Evolutionary conservation across 2,797 vertebrate species (phyloP).

Genomic region (Etheostoma perlongum): DNA sequence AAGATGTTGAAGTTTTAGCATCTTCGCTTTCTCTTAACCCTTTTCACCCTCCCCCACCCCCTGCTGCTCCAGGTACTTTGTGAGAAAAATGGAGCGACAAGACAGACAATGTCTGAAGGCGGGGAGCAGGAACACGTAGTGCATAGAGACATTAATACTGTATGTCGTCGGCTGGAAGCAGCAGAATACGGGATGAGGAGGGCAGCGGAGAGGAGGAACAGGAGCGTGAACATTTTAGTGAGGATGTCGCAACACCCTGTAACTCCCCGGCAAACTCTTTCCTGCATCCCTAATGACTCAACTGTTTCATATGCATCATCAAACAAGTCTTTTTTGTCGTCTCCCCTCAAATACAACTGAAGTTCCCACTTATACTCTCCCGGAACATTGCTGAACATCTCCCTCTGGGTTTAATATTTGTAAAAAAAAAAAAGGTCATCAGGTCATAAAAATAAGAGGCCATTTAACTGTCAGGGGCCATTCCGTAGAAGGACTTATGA

Average conservation of each 20-base stretch:
- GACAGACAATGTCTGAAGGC: constrained; percentile 10
- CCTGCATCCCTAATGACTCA: constrained; percentile 41
- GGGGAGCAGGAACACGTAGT: constrained; percentile 27
- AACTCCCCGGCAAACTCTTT: constrained; percentile 45
- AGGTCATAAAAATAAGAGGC: not conserved
- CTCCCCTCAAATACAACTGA: constrained; percentile 23
- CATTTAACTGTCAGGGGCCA: not conserved
- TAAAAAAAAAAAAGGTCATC: constrained; percentile 36
- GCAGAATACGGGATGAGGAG: constrained; percentile 30
- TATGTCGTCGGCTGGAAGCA: constrained; percentile 31
- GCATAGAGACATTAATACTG: constrained; percentile 55
- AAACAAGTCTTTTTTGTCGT: constrained; percentile 5
- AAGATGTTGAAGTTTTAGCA: not conserved
- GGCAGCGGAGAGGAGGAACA: constrained; percentile 29
- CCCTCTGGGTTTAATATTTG: not conserved
- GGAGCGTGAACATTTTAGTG: constrained; percentile 44
- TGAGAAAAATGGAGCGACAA: constrained; percentile 16
- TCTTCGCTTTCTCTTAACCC: not conserved
- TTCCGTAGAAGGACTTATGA: not conserved
- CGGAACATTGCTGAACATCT: constrained; percentile 1
- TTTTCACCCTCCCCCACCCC: no score
- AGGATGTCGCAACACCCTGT: constrained; percentile 69
- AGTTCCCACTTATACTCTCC: not conserved
- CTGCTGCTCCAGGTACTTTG: constrained; percentile 33
- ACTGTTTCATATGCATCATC: constrained; percentile 37